Base-by-base conservation (phyloP, 1,140 invertebrate species). In the Drosophila arizonae region DNA sequence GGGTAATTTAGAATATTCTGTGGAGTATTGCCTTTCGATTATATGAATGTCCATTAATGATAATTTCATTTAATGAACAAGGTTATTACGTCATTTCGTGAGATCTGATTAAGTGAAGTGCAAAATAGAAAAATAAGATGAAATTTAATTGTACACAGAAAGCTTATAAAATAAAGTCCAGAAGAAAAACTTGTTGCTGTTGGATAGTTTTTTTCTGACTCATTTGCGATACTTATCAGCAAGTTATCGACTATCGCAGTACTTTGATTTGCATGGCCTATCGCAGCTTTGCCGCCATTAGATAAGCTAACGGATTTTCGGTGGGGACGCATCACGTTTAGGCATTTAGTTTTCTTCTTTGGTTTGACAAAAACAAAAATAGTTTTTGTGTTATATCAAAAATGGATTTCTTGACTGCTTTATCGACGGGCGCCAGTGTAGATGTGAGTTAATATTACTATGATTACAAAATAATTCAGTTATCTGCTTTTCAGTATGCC, bases 371-470 rank as follows among this genome's bases (percentile, higher is more conserved):
- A 11, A 11, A 13, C 2, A 13, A 4, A 30, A 30, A 4, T 30
- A 30, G 28, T 30, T 30, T 30, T 30, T 24, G 21, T 24, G 21
- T 24, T 24, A 24, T 3, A 30, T 6, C 28, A 30, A 30, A 24
- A 43, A 85, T 85, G 81, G 75, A 85, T 66, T 85, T 85, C 43
- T 33, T 70, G 5, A 63, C 54, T 11, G 41, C 55, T 10, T 45
- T 85, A 51, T 78, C 64, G 3, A 72, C 60, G 0, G 74, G 78
- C 11, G 78, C 60, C 4, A 36, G 50, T 6, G 30, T 57, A 0
- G 13, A 71, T 11, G 81, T 85, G 5, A 41, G 66, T 68, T 11
- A 13, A 24, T 55, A 26, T 1, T 13, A 5, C 9, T 2, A 2
- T 1, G 3, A 1, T 46, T 17, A 28, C 9, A 11, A 15, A 26